Conservation (phyloP, 2,888 invertebrate genomes). For the Sphecodes monilicornis region DNA sequence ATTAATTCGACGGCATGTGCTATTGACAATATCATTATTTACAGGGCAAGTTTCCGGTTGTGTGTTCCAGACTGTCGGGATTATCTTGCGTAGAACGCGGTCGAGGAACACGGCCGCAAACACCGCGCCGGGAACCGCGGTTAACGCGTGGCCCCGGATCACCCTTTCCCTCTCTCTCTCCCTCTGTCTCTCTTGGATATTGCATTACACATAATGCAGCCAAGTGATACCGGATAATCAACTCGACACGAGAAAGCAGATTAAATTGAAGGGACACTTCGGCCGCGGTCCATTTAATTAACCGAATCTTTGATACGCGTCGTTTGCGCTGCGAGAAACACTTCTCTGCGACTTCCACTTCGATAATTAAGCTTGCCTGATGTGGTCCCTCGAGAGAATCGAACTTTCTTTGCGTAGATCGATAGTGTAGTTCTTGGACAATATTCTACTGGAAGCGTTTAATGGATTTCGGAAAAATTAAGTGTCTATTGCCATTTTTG, state of each 20-base stretch:
- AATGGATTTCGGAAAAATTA: accelerated
- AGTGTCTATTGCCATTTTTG: neutral
- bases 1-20: slow-evolving; percentile 48
- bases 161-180: neutral
- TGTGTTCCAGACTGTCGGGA: slow-evolving; percentile 36
- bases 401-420: neutral
- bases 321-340: neutral
- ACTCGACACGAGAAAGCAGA: slow-evolving; percentile 37
- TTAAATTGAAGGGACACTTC: slow-evolving; percentile 5
- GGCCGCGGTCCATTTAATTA: slow-evolving; percentile 36
- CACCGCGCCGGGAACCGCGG: slow-evolving; percentile 40
- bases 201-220: slow-evolving; percentile 40
- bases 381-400: neutral
- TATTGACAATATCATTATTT: slow-evolving; percentile 59
- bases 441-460: neutral
- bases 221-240: slow-evolving; percentile 39
- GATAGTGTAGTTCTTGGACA: neutral
- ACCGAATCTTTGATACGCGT: slow-evolving; percentile 9
- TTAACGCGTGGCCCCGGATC: slow-evolving; percentile 21
- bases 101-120: slow-evolving; percentile 47
- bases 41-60: slow-evolving; percentile 32
- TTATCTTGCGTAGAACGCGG: slow-evolving; percentile 50
- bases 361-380: neutral
- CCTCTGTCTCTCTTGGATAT: slow-evolving; percentile 17
- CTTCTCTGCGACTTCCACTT: neutral